Percentiles rank a stretch among this genome's conserved stretches.
phyloP scores from a whole-genome alignment of 35 echinoderm and acorn worm genomes.

The Apostichopus californicus region DNA sequence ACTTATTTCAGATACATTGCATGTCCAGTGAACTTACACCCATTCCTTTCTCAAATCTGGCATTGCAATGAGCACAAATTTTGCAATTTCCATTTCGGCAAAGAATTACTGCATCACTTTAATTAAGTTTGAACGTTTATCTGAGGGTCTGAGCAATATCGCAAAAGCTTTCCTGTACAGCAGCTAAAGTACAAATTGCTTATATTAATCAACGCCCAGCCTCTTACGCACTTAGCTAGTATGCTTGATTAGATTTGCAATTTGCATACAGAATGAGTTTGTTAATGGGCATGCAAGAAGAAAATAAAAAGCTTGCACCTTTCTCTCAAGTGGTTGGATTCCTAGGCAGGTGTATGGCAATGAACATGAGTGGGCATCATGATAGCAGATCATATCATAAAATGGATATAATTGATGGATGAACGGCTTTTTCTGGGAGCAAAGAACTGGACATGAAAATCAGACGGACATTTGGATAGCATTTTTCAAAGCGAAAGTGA shows the following conservation, averaged over 20 bases:
- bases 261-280: conserved; percentile 65
- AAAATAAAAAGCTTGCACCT: conserved; percentile 57
- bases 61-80: conserved; percentile 45
- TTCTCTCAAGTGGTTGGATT: conserved; percentile 46
- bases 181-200: conserved; percentile 57
- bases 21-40: conserved; percentile 26
- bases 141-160: conserved; percentile 54
- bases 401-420: conserved; percentile 30
- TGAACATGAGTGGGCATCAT: conserved; percentile 50
- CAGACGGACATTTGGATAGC: background rate
- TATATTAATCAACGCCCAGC: conserved; percentile 62
- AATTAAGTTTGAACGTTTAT: conserved; percentile 56
- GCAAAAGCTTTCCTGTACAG: conserved; percentile 53
- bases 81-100: conserved; percentile 36
- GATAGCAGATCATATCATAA: conserved; percentile 47
- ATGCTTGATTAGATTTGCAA: conserved; percentile 68
- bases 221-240: conserved; percentile 60
- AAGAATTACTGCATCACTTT: conserved; percentile 52
- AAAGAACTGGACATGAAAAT: background rate
- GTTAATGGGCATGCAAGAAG: conserved; percentile 51
- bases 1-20: background rate
- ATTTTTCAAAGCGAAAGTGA: background rate
- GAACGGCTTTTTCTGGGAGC: background rate
- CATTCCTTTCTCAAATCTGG: conserved; percentile 22
- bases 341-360: conserved; percentile 39